A percentile compares a stretch with the other conserved stretches of the same genome.
Conservation (phyloP, 1,140 invertebrate species). For the Ceratina australensis region DNA sequence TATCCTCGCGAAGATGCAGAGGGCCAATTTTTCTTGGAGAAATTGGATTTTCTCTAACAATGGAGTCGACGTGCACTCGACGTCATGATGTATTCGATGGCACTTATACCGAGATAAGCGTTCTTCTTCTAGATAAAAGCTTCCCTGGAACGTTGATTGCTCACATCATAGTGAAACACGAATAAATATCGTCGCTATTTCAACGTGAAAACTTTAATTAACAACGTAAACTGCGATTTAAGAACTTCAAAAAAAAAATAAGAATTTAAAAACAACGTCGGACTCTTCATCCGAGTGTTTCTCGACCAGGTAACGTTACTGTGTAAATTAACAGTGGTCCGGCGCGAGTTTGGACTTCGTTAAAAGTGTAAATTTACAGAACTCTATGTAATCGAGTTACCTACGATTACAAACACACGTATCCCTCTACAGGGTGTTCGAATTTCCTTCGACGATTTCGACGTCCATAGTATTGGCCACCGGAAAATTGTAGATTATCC, state of each 20-base stretch:
- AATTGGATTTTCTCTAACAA: slow-evolving; percentile 15
- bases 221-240: too few species aligned
- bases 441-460: too few species aligned
- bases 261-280: neutral
- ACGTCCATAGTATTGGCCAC: too few species aligned
- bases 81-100: slow-evolving; percentile 8
- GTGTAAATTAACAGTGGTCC: slow-evolving; percentile 15
- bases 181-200: neutral
- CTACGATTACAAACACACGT: too few species aligned
- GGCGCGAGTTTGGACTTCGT: neutral
- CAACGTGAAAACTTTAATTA: too few species aligned
- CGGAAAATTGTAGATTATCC: too few species aligned
- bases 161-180: neutral
- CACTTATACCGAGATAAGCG: neutral
- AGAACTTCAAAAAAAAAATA: too few species aligned
- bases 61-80: slow-evolving; percentile 6
- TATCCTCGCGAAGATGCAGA: slow-evolving; percentile 4
- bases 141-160: neutral
- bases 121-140: neutral
- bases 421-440: too few species aligned
- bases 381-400: neutral
- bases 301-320: neutral
- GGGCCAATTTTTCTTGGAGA: slow-evolving; percentile 34
- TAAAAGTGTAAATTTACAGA: slow-evolving; percentile 20
- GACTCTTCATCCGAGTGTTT: neutral